Percentiles rank a stretch among this genome's conserved stretches.
phyloP scores from a whole-genome alignment of 2,113 vertebrate genomes.

The Rutilus rutilus region DNA sequence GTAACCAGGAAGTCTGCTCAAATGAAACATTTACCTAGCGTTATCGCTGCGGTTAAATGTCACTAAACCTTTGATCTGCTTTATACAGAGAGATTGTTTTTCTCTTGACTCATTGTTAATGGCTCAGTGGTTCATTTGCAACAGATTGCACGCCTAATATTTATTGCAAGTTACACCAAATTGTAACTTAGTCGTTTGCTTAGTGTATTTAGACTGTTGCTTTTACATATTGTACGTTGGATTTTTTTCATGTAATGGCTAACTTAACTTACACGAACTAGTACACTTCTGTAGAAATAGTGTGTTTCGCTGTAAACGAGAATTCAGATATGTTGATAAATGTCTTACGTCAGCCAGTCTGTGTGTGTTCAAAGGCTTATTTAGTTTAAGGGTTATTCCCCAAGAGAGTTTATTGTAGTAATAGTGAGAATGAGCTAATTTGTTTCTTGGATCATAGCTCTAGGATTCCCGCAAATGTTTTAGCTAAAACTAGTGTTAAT shows the following conservation, averaged over 20 bases:
- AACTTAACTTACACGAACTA: not conserved
- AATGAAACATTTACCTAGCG: not conserved
- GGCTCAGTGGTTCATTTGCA: not conserved
- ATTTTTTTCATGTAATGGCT: not conserved
- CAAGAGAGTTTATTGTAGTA: not conserved
- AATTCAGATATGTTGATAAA: not conserved
- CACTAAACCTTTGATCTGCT: not conserved
- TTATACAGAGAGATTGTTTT: not conserved
- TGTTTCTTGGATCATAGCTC: not conserved
- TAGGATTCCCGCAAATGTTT: not conserved
- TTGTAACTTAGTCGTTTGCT: not conserved
- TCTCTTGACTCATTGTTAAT: not conserved
- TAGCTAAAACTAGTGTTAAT: not conserved
- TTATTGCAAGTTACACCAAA: not conserved
- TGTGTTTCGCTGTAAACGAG: not conserved
- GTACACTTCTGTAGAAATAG: not conserved
- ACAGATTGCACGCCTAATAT: not conserved
- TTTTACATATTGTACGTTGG: not conserved
- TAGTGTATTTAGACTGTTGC: not conserved
- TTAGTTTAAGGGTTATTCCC: not conserved
- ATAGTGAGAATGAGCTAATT: not conserved
- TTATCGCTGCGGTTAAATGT: not conserved
- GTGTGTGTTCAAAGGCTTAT: not conserved
- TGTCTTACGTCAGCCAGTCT: not conserved
- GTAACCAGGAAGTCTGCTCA: constrained; percentile 28